Evolutionary conservation across 2,113 vertebrate species (phyloP).

Genomic region (Corvus cornix): DNA sequence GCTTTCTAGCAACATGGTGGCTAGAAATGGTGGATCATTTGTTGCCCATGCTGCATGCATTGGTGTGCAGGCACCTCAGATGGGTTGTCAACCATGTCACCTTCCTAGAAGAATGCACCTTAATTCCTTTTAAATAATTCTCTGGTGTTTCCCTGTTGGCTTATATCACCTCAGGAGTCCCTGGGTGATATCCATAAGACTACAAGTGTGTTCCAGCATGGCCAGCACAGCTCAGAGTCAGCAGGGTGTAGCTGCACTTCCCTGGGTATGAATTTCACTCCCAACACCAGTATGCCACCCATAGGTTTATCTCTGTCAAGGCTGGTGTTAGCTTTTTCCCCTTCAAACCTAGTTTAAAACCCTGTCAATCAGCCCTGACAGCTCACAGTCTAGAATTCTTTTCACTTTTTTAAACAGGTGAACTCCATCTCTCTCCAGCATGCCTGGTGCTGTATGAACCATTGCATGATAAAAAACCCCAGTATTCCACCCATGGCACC

Average conservation of each 20-base stretch:
- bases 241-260: neutral
- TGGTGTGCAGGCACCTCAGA: neutral
- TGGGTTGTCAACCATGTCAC: neutral
- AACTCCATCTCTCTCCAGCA: neutral
- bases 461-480: rapidly evolving
- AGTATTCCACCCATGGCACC: neutral
- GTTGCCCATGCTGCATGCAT: neutral
- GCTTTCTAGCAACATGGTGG: neutral
- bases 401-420: neutral
- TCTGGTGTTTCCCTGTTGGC: neutral
- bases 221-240: neutral
- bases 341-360: neutral
- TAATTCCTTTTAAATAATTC: neutral
- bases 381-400: neutral
- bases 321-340: neutral
- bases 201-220: neutral
- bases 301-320: neutral
- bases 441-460: neutral
- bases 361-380: neutral
- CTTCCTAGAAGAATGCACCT: neutral
- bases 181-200: neutral
- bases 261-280: neutral
- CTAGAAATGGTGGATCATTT: neutral
- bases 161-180: too few relatives aligned
- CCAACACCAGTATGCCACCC: neutral